Conservation (phyloP, 2,888 invertebrate species). For the Macrosiphum euphorbiae region DNA sequence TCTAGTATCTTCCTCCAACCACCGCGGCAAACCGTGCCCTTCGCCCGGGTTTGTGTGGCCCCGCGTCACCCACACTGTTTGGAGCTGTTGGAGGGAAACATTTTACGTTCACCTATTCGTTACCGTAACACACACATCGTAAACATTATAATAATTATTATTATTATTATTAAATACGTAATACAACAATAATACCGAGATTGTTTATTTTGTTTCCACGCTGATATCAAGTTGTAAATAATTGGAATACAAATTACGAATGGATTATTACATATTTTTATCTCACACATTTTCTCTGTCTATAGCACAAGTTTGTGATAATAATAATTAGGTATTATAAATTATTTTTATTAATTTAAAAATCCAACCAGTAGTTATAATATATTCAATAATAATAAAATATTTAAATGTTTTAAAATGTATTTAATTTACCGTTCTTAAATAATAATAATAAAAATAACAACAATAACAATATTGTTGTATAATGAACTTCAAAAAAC, state of each 20-base stretch:
- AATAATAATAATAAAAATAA: neutral
- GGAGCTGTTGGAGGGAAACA: slow-evolving; percentile 51
- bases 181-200: neutral
- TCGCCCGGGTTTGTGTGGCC: neutral
- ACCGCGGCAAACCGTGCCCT: neutral
- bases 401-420: too few relatives aligned
- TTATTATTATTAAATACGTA: neutral
- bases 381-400: neutral
- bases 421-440: neutral
- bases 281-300: neutral
- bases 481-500: neutral
- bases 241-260: neutral
- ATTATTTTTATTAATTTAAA: neutral
- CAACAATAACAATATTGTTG: neutral
- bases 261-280: neutral
- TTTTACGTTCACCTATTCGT: neutral
- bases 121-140: neutral
- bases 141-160: neutral
- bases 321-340: neutral
- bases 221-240: neutral
- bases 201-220: slow-evolving; percentile 1
- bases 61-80: neutral
- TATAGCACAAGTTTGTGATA: neutral
- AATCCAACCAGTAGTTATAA: neutral
- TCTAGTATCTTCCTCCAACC: neutral